These are phyloP conservation scores for Hoplostethus atlanticus DNA, from an alignment of 2,797 vertebrate genomes.

Conservation along the genomic window DNA sequence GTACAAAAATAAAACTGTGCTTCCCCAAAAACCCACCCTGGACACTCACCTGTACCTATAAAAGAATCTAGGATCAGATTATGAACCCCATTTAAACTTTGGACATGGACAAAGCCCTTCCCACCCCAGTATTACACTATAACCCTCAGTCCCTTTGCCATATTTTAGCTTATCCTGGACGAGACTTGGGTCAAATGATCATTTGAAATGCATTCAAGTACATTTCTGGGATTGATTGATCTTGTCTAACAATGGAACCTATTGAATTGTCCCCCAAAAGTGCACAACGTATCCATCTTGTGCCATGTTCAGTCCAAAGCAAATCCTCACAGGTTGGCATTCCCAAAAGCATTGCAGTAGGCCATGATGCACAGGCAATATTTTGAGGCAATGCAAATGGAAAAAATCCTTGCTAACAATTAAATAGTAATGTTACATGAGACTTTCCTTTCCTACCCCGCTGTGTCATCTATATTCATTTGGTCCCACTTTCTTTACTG, in stretches of 20 bases:
- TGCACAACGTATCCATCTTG: conserved; percentile 21
- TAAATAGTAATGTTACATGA: neutral
- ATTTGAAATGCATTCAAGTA: conserved; percentile 36
- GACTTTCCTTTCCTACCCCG: neutral
- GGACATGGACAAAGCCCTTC: conserved; percentile 7
- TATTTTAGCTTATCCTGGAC: conserved; percentile 42
- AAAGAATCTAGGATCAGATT: conserved; percentile 54
- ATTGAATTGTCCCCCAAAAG: conserved; percentile 23
- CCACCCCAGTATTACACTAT: conserved; percentile 11
- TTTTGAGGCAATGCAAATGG: conserved; percentile 20
- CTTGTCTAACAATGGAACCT: conserved; percentile 21
- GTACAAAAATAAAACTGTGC: conserved; percentile 81
- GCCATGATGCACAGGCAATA: conserved; percentile 13
- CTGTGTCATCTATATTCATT: neutral
- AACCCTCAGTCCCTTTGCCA: conserved; percentile 74
- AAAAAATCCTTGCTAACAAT: conserved; percentile 11
- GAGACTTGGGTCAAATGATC: conserved; percentile 27
- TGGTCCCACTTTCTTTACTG: neutral
- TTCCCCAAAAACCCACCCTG: conserved; percentile 59
- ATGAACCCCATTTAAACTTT: conserved; percentile 13
- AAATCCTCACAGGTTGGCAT: conserved; percentile 33
- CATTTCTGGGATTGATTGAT: conserved; percentile 32
- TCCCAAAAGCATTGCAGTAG: conserved; percentile 51
- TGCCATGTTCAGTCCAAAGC: conserved; percentile 35
- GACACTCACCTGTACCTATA: conserved; percentile 53